Evolutionary conservation across 1,140 invertebrate genomes (phyloP).

Genomic region (Achroia grisella): DNA sequence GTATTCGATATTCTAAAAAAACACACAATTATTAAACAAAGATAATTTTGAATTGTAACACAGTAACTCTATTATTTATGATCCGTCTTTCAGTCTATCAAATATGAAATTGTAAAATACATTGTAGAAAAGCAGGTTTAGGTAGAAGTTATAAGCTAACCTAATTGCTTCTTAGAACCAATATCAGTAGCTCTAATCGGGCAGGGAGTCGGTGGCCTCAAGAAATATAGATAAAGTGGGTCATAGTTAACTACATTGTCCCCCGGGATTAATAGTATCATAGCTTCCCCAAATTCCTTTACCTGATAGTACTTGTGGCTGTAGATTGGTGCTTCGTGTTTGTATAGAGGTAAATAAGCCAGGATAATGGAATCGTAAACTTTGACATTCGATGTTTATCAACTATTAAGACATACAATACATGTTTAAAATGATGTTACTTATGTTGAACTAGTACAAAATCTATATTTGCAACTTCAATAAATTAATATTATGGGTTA

Average conservation of each 20-base stretch:
- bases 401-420: no score
- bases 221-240: slow-evolving; percentile 47
- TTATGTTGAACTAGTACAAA: no score
- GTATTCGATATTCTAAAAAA: not conserved
- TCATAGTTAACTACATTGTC: slow-evolving; percentile 38
- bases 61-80: no score
- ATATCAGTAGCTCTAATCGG: slow-evolving; percentile 24
- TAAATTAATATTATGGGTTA: no score
- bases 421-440: no score
- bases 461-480: no score
- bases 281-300: slow-evolving; percentile 30
- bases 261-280: slow-evolving; percentile 38
- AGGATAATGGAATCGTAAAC: slow-evolving; percentile 5
- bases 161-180: slow-evolving; percentile 11
- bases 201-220: slow-evolving; percentile 25
- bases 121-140: not conserved
- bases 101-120: not conserved
- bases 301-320: slow-evolving; percentile 13
- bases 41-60: no score
- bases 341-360: slow-evolving; percentile 10
- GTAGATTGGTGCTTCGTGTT: slow-evolving; percentile 2
- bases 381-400: no score
- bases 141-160: slow-evolving; percentile 1
- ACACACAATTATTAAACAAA: not conserved
- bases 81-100: not conserved